Evolutionary conservation across 92 coral and sea anemone species (phyloP), one percentile per base, ranked within the genome.

Genomic region (Montipora capitata): DNA sequence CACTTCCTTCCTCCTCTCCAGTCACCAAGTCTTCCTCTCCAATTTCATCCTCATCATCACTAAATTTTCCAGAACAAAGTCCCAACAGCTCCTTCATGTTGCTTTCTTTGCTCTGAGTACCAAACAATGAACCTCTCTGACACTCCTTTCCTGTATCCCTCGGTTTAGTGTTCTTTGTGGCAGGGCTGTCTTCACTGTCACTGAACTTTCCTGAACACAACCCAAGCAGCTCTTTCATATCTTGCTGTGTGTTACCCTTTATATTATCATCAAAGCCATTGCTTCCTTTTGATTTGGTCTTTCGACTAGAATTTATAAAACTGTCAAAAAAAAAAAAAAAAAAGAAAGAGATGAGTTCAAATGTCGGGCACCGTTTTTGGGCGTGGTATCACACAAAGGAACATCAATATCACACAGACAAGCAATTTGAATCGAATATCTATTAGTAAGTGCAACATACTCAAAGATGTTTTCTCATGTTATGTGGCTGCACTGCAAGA

Each of bases 191-290:
- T 39, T 81, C 91, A 7, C 62, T 58, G 49, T 85, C 96, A 27
- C 94, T 82, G 72, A 97, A 97, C 68, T 86, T 93, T 48, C 99
- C 99, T 3, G 99, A 96, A 62, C 99, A 97, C 43, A 97, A 90
- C 3, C 98, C 99, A 39, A 97, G 90, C 40, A 97, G 89, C 43
- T 97, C 99, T 11, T 93, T 94, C 99, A 96, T 93, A 43, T 68
- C 84, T 20, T 89, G 93, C 43, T 81, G 88, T 4, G 83, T 73
- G 63, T 74, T 72, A 20, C 77, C 45, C 4, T 40, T 42, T 27
- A 75, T 57, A 20, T 66, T 35, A 7, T 86, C 89, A 13, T 77
- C 87, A 87, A 86, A 90, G 10, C 81, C 40, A 15, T 49, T 83
- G 65, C 82, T 85, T 63, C 92, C 91, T n/a, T 92, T 83, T 57